Evolutionary conservation across 2,888 invertebrate genomes (phyloP).

Genomic region (Apodemia hepburni): DNA sequence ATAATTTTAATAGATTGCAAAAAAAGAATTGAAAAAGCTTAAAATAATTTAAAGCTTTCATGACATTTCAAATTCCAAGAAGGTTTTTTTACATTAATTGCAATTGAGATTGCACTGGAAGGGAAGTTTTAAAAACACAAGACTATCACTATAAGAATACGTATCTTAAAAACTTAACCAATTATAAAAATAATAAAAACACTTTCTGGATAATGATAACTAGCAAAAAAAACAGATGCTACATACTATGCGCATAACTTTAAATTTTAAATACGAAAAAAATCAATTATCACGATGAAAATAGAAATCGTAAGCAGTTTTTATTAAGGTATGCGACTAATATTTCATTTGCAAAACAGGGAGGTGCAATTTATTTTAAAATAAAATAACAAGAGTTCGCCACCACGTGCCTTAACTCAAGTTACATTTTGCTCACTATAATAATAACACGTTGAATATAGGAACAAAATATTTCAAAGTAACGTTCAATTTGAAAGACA

Average conservation of each 20-base stretch:
- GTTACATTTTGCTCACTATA: slow-evolving; percentile 61
- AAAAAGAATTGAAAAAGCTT: too few species aligned
- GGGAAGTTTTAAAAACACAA: too few species aligned
- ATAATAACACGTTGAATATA: slow-evolving; percentile 52
- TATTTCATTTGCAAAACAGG: slow-evolving; percentile 22
- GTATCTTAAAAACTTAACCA: too few species aligned
- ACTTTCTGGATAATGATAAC: too few species aligned
- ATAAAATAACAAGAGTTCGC: slow-evolving; percentile 57
- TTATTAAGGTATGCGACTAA: not conserved
- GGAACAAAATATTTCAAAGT: slow-evolving; percentile 47
- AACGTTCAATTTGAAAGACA: slow-evolving; percentile 73
- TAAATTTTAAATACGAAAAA: slow-evolving; percentile 19
- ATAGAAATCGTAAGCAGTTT: slow-evolving; percentile 20
- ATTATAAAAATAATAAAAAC: too few species aligned
- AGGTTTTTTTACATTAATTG: too few species aligned
- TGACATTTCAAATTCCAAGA: too few species aligned
- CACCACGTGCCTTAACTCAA: slow-evolving; percentile 66
- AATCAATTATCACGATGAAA: slow-evolving; percentile 17
- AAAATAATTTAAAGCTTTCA: too few species aligned
- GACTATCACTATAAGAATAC: too few species aligned
- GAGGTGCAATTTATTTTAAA: slow-evolving; percentile 43
- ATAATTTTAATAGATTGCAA: too few species aligned
- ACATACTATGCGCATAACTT: not conserved
- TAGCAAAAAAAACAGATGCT: too few species aligned
- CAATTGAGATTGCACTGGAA: too few species aligned